Evolutionary conservation across 2,113 vertebrate species (phyloP), one percentile per base, ranked within the genome.

Genomic region (Corydoras maculifer): DNA sequence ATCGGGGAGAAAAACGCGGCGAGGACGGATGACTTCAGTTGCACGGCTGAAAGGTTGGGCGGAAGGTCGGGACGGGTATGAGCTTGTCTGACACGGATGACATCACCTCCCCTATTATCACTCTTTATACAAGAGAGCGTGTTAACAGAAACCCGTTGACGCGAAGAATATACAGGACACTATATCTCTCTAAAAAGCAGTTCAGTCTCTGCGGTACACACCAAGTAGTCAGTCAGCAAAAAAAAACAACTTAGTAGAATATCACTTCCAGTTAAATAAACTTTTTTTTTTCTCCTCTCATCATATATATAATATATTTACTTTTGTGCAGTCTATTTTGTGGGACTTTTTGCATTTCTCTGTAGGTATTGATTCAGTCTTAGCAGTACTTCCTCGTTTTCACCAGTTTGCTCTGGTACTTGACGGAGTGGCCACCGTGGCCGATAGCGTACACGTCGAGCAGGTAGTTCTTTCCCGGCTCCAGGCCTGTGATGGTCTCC

Each of bases 361-460:
- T 54, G 25, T 35, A n/a, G 43, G 12, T 61, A 53, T 73, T 53
- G 15, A 53, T 67, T 68, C 65, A 11, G 6, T 75, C 77, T 88
- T 97, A 97, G 85, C 97, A 99, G 86, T 94, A 91, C 82, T 94
- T 98, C 86, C 96, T 92, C 50, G 94, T 99, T 91, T 97, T 99
- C 84, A 99, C 93, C 58, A 98, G 79, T 91, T 98, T 99, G 86
- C 94, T 95, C 91, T 98, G 95, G 83, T 99, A 99, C 85, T 92
- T 98, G 76, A 97, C 95, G 0, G 96, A 94, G 82, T 98, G 94
- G 0, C 96, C 94, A 0, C 93, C 91, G 0, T 96, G 95, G 77
- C 93, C 95, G 74, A 98, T 91, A 78, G 93, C 94, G 0, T 98
- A 99, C 80, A 99, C 95, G 68, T 99, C 97, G 84, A 99, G 91